Percentiles rank a stretch among this genome's conserved stretches.
These are phyloP conservation scores for Atopsyche davidsoni DNA, from an alignment of 1,140 invertebrate genomes.

Conservation along the genomic window DNA sequence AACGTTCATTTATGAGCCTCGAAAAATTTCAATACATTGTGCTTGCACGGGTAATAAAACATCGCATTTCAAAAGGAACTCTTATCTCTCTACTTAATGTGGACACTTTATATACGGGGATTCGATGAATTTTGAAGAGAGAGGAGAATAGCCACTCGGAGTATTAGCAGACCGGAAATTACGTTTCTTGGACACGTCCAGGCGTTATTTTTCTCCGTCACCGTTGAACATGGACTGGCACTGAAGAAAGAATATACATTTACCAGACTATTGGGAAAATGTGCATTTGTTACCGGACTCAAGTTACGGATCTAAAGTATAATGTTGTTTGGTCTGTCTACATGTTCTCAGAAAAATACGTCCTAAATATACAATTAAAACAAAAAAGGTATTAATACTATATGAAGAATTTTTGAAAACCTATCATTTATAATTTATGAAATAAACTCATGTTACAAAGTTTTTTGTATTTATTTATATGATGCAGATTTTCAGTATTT, in stretches of 20 bases:
- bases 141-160: too few species aligned
- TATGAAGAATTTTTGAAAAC: too few species aligned
- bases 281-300: background rate
- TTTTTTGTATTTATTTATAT: too few species aligned
- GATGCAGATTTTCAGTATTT: too few species aligned
- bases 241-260: background rate
- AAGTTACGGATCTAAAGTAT: background rate
- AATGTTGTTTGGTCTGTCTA: background rate
- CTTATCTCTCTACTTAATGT: background rate
- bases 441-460: too few species aligned
- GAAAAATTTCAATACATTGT: too few species aligned
- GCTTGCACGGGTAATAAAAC: too few species aligned
- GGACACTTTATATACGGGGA: too few species aligned
- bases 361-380: background rate
- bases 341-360: background rate
- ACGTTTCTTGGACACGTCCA: constrained; percentile 13
- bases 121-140: too few species aligned
- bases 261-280: background rate
- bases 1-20: too few species aligned
- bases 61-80: background rate
- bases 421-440: too few species aligned
- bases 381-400: background rate
- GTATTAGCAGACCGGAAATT: too few species aligned
- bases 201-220: constrained; percentile 13
- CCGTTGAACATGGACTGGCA: background rate